These are phyloP conservation scores for Stenodera caucasica DNA, from an alignment of 2,888 invertebrate species.

Conservation along the genomic window DNA sequence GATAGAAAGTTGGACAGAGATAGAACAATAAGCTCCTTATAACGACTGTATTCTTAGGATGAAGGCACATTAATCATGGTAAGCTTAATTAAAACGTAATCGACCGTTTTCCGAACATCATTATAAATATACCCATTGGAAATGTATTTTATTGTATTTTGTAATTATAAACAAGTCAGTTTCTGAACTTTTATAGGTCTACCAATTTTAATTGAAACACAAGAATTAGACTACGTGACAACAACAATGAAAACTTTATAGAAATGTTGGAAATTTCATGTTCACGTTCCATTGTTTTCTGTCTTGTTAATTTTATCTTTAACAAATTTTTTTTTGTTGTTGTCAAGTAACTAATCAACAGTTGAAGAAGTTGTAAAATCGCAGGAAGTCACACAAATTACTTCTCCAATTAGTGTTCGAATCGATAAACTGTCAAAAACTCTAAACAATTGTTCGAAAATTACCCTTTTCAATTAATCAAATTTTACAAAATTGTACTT, in stretches of 20 bases:
- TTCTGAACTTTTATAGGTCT: not conserved
- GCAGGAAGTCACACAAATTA: not conserved
- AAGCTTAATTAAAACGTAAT: conserved; percentile 36
- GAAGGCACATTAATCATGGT: conserved; percentile 31
- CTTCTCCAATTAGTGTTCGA: not conserved
- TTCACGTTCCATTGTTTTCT: not conserved
- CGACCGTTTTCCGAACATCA: conserved; percentile 33
- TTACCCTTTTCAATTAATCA: conserved; percentile 1
- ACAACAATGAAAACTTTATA: not conserved
- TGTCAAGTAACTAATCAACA: not conserved
- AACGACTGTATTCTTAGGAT: conserved; percentile 27
- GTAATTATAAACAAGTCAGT: not conserved
- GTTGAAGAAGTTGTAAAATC: not conserved
- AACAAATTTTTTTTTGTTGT: not conserved
- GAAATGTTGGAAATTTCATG: not conserved
- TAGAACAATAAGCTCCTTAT: conserved; percentile 1
- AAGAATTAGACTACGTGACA: not conserved
- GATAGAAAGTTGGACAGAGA: not conserved
- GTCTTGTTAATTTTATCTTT: not conserved
- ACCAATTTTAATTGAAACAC: not conserved
- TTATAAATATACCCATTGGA: conserved; percentile 21
- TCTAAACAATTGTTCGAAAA: too few species aligned
- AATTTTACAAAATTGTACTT: not conserved
- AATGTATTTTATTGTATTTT: not conserved
- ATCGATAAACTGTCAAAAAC: too few species aligned